Evolutionary conservation across 2,888 invertebrate species (phyloP).

Genomic region (Minunthozetes semirufus): DNA sequence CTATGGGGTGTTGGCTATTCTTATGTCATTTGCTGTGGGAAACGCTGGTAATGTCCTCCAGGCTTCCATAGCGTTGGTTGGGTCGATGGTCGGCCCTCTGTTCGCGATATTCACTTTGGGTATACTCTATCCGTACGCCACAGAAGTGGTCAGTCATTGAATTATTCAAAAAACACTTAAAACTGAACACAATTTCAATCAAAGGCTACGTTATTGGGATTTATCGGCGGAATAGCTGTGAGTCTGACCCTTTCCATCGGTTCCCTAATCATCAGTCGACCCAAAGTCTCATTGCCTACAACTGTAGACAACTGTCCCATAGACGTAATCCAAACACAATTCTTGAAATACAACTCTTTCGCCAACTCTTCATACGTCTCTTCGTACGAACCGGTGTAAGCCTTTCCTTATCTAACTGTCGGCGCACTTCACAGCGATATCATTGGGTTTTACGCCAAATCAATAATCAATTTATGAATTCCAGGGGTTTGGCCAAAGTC

Average conservation of each 20-base stretch:
- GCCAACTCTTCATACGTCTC: not conserved
- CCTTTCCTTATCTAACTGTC: not conserved
- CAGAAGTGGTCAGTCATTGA: slow-evolving; percentile 28
- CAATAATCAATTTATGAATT: not conserved
- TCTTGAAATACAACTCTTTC: not conserved
- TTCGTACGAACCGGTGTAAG: not conserved
- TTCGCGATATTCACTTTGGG: slow-evolving; percentile 37
- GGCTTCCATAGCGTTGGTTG: slow-evolving; percentile 38
- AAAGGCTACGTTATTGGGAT: slow-evolving; percentile 35
- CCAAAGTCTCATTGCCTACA: slow-evolving; percentile 31
- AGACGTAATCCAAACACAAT: not conserved
- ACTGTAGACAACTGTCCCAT: slow-evolving; percentile 31
- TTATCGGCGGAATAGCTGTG: slow-evolving; percentile 32
- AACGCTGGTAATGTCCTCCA: slow-evolving; percentile 35
- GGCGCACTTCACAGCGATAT: not conserved
- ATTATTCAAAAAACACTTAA: not conserved
- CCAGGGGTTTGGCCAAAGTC: slow-evolving; percentile 29
- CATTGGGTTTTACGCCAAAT: too few relatives aligned
- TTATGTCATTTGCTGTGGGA: slow-evolving; percentile 37
- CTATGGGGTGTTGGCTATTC: slow-evolving; percentile 39
- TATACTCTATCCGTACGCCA: slow-evolving; percentile 34
- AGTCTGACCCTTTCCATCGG: slow-evolving; percentile 31
- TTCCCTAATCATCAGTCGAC: slow-evolving; percentile 31
- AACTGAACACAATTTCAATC: not conserved
- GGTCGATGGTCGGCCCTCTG: slow-evolving; percentile 38